Evolutionary conservation across 2,113 vertebrate species (phyloP).

Genomic region (Heliornis fulica): DNA sequence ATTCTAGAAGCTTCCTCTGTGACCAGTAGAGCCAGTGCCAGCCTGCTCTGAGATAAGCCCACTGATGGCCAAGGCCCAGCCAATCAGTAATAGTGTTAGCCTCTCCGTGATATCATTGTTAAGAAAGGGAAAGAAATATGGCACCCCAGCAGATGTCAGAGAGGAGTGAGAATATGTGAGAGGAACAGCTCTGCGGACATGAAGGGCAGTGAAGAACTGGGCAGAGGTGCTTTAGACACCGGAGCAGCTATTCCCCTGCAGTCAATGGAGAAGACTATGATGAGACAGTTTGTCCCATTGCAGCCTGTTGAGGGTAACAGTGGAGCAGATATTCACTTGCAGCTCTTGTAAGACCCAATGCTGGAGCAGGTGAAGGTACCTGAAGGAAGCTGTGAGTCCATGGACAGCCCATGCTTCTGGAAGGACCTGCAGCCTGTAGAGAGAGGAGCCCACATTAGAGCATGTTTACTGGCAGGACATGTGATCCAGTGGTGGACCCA

Average conservation of each 20-base stretch:
- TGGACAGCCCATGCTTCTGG: fast-evolving
- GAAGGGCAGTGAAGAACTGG: neutral
- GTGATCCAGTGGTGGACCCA: neutral
- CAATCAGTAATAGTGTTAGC: fast-evolving
- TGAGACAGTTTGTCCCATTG: neutral
- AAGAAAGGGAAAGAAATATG: neutral
- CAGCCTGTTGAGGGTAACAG: fast-evolving
- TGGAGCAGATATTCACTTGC: neutral
- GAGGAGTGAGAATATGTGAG: neutral
- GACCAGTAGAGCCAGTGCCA: neutral
- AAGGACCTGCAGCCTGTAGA: neutral
- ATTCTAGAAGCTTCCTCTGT: neutral
- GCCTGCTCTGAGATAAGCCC: neutral
- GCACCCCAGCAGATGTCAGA: fast-evolving
- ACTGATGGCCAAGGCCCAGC: fast-evolving
- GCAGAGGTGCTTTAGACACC: neutral
- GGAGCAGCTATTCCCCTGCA: neutral
- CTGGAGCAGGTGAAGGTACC: neutral
- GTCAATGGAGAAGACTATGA: neutral
- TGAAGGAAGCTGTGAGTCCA: neutral
- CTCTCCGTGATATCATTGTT: neutral
- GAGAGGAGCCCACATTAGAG: fast-evolving
- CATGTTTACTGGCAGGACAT: neutral
- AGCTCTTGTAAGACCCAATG: fast-evolving
- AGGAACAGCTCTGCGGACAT: neutral